phyloP scores from a whole-genome alignment of 2,797 vertebrate species.

The Poeciliopsis paucimaculata region DNA sequence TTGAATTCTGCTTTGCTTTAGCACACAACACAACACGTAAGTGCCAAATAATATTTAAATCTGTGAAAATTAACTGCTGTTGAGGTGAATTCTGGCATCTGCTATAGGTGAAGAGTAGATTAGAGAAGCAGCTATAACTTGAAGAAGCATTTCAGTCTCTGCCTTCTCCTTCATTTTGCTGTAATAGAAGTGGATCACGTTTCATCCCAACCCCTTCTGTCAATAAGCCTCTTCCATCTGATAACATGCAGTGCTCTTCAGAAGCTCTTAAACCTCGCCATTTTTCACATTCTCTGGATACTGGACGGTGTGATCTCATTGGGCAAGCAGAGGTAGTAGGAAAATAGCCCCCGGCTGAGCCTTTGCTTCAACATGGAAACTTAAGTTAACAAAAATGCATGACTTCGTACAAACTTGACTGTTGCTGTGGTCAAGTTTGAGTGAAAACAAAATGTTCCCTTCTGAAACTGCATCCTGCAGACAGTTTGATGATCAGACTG shows the following conservation, averaged over 20 bases:
- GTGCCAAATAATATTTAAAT: slow-evolving; percentile 13
- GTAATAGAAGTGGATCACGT: slow-evolving; percentile 49
- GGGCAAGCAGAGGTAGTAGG: slow-evolving; percentile 68
- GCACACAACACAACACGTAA: not conserved
- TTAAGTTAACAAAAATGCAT: slow-evolving; percentile 77
- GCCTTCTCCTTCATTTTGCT: slow-evolving; percentile 30
- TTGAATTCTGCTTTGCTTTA: not conserved
- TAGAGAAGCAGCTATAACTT: slow-evolving; percentile 34
- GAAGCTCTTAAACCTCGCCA: slow-evolving; percentile 72
- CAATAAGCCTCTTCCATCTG: slow-evolving; percentile 66
- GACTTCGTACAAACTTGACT: slow-evolving; percentile 78
- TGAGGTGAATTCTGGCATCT: slow-evolving; percentile 39
- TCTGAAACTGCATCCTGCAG: slow-evolving; percentile 26
- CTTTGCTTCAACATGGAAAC: slow-evolving; percentile 79
- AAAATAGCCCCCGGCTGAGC: slow-evolving; percentile 74
- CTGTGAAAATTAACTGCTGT: slow-evolving; percentile 27
- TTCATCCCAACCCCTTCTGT: slow-evolving; percentile 41
- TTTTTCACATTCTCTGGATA: slow-evolving; percentile 76
- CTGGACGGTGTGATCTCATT: slow-evolving; percentile 78
- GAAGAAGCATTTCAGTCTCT: slow-evolving; percentile 27
- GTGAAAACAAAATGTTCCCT: slow-evolving; percentile 71
- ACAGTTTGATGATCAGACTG: slow-evolving; percentile 28
- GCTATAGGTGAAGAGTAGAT: slow-evolving; percentile 30
- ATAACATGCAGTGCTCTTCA: slow-evolving; percentile 67
- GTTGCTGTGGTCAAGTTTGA: slow-evolving; percentile 48